phyloP scores from a whole-genome alignment of 2,113 vertebrate species.

The Corythaixoides concolor region DNA sequence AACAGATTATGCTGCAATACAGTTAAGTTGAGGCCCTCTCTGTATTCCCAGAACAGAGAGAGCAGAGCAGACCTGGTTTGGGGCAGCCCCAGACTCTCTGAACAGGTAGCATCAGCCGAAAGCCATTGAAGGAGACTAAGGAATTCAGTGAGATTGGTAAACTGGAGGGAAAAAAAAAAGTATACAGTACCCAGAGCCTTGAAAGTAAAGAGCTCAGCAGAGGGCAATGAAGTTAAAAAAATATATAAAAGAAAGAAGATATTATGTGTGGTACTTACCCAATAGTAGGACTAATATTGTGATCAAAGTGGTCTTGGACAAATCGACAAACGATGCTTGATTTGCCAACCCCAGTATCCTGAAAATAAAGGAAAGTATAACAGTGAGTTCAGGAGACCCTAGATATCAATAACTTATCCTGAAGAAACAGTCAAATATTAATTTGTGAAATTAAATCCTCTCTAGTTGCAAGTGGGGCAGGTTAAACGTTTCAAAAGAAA shows the following conservation, averaged over 20 bases:
- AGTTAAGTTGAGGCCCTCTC: not conserved
- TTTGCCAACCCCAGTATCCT: constrained; percentile 98
- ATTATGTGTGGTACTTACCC: constrained; percentile 79
- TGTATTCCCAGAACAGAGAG: not conserved
- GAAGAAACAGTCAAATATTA: not conserved
- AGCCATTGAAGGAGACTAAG: not conserved
- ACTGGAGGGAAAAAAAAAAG: not conserved
- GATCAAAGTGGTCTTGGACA: constrained; percentile 97
- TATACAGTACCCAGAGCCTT: not conserved
- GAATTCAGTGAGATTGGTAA: not conserved
- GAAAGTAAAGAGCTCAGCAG: not conserved
- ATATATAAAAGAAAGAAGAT: not conserved
- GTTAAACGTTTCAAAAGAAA: not conserved
- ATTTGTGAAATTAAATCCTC: not conserved
- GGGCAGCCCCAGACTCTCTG: not conserved
- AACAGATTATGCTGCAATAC: not conserved
- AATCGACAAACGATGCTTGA: constrained; percentile 97
- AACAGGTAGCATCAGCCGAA: not conserved
- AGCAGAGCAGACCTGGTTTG: not conserved
- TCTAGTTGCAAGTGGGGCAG: not conserved
- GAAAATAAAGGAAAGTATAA: constrained; percentile 33
- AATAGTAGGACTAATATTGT: constrained; percentile 96
- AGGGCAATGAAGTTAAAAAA: not conserved
- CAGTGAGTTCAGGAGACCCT: not conserved
- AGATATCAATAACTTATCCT: not conserved